phyloP scores from a whole-genome alignment of 2,113 vertebrate genomes.

The Malurus elegans region DNA sequence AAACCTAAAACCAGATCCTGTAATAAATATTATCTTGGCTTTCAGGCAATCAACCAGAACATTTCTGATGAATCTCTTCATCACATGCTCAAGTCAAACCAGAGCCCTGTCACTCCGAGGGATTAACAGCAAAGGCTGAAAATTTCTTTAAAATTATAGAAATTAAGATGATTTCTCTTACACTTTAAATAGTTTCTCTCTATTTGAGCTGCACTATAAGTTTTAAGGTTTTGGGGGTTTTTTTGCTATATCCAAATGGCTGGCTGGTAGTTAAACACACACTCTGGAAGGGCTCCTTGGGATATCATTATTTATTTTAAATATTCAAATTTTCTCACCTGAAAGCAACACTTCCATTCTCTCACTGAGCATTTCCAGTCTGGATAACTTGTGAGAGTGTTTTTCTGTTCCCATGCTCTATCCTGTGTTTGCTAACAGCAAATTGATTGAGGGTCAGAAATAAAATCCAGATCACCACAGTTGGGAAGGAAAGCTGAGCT shows the following conservation, averaged over 20 bases:
- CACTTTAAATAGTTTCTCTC: not conserved
- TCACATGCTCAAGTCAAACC: not conserved
- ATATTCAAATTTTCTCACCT: not conserved
- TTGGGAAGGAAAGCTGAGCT: not conserved
- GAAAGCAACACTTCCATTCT: not conserved
- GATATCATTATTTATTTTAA: not conserved
- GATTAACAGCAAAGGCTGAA: not conserved
- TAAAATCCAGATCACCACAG: not conserved
- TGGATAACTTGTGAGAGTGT: not conserved
- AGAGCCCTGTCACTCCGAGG: not conserved
- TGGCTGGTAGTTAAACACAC: not conserved
- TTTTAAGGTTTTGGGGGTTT: not conserved
- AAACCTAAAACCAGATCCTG: constrained; percentile 54
- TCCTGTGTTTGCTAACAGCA: not conserved
- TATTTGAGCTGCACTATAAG: not conserved
- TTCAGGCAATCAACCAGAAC: constrained; percentile 16
- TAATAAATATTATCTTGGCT: constrained; percentile 59
- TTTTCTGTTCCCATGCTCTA: not conserved
- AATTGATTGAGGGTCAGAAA: not conserved
- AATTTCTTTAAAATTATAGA: not conserved
- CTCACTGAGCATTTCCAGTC: not conserved
- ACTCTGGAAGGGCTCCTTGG: not conserved
- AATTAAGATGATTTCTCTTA: accelerated
- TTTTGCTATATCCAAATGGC: not conserved
- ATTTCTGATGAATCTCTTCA: not conserved